Conservation (phyloP, 2,888 invertebrate species). For the Smittia aterrima region DNA sequence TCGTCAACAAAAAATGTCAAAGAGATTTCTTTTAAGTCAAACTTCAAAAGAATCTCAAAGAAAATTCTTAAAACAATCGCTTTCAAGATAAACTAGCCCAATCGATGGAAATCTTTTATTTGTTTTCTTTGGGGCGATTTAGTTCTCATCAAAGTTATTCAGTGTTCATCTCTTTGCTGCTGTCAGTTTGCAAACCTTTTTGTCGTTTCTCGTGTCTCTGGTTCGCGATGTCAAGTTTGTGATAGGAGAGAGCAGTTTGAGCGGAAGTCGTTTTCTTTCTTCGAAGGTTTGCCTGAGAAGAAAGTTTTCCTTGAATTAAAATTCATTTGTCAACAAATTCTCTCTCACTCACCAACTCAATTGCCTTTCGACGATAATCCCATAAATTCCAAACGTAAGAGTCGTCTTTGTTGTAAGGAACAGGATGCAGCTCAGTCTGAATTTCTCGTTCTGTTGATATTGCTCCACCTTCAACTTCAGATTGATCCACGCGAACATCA, state of each 20-base stretch:
- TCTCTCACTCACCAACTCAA: conserved; percentile 57
- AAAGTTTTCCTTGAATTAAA: not conserved
- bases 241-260: conserved; percentile 49
- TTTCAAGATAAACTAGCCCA: too few species aligned
- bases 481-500: not conserved
- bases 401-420: conserved; percentile 63
- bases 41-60: too few species aligned
- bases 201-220: not conserved
- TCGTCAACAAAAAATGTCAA: too few species aligned
- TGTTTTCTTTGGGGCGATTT: not conserved
- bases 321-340: not conserved
- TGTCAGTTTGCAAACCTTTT: conserved; percentile 12
- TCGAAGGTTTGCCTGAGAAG: conserved; percentile 47
- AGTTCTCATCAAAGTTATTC: conserved; percentile 1
- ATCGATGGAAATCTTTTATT: conserved; percentile 20
- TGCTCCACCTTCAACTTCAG: not conserved
- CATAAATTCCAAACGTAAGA: conserved; percentile 80
- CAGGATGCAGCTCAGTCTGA: conserved; percentile 73
- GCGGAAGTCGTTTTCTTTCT: conserved; percentile 48
- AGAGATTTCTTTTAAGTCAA: too few species aligned
- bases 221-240: conserved; percentile 45
- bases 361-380: conserved; percentile 76
- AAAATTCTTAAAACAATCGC: too few species aligned
- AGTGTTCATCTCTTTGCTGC: conserved; percentile 6
- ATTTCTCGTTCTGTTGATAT: conserved; percentile 57